Percentiles rank a stretch among this genome's conserved stretches.
Conservation (phyloP, 2,797 vertebrate genomes). For the Oreortyx pictus region DNA sequence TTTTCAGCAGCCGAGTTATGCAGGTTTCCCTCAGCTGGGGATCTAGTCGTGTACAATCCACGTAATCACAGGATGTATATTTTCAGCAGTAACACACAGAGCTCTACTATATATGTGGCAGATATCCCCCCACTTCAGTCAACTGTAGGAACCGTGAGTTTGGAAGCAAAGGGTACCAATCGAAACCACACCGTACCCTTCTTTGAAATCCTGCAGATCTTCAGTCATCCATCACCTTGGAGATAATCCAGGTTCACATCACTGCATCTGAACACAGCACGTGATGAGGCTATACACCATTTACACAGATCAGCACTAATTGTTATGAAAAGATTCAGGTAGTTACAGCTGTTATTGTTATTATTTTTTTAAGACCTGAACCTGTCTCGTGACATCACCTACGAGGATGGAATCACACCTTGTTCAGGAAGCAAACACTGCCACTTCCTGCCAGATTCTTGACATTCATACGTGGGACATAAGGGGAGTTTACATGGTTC, state of each 20-base stretch:
- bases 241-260: neutral
- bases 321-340: slow-evolving; percentile 23
- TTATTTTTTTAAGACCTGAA: neutral
- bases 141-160: neutral
- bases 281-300: neutral
- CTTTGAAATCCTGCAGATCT: neutral
- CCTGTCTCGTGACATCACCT: slow-evolving; percentile 15
- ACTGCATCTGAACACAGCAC: neutral
- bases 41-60: neutral
- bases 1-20: neutral
- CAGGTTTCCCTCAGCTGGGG: neutral
- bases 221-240: neutral
- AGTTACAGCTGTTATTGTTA: neutral
- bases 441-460: neutral
- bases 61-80: slow-evolving; percentile 14
- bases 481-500: neutral
- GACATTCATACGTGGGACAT: neutral
- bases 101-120: slow-evolving; percentile 20
- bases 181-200: neutral
- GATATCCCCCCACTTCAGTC: slow-evolving; percentile 7
- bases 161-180: neutral
- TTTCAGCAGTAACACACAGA: slow-evolving; percentile 19
- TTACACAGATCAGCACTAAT: slow-evolving; percentile 15
- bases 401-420: neutral
- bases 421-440: neutral